Conservation (phyloP, 2,888 invertebrate species). For the Thera obeliscata region DNA sequence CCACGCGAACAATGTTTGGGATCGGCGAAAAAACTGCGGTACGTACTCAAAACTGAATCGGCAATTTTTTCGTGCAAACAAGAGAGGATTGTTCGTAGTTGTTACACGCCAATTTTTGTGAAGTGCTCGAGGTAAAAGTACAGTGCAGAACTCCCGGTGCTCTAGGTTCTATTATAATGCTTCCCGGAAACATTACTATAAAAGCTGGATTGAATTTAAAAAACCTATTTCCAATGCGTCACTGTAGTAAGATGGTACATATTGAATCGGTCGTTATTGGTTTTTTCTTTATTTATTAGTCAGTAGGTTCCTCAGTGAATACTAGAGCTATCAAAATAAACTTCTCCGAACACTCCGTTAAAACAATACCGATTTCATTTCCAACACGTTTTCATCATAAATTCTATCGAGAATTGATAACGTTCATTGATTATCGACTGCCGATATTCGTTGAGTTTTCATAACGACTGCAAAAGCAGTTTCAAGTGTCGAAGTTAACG, state of each 20-base stretch:
- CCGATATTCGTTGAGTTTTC: slow-evolving; percentile 45
- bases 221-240: not conserved
- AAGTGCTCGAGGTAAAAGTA: slow-evolving; percentile 6
- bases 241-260: too few species aligned
- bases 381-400: slow-evolving; percentile 25
- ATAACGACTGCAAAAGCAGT: slow-evolving; percentile 33
- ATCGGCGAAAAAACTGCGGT: slow-evolving; percentile 42
- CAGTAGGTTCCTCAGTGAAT: not conserved
- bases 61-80: slow-evolving; percentile 52
- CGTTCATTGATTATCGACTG: slow-evolving; percentile 45
- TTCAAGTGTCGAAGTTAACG: slow-evolving; percentile 30
- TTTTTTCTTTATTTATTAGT: not conserved
- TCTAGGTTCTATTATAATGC: slow-evolving; percentile 3
- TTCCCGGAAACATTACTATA: not conserved
- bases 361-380: slow-evolving; percentile 14
- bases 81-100: slow-evolving; percentile 46
- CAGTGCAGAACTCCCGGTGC: not conserved
- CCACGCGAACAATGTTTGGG: slow-evolving; percentile 50
- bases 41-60: slow-evolving; percentile 47
- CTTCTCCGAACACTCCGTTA: not conserved
- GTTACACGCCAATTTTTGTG: slow-evolving; percentile 29
- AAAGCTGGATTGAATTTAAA: not conserved
- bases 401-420: slow-evolving; percentile 30
- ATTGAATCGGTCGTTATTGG: not conserved
- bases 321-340: slow-evolving; percentile 2